phyloP scores from a whole-genome alignment of 2,888 invertebrate genomes.

The Clivina fossor region DNA sequence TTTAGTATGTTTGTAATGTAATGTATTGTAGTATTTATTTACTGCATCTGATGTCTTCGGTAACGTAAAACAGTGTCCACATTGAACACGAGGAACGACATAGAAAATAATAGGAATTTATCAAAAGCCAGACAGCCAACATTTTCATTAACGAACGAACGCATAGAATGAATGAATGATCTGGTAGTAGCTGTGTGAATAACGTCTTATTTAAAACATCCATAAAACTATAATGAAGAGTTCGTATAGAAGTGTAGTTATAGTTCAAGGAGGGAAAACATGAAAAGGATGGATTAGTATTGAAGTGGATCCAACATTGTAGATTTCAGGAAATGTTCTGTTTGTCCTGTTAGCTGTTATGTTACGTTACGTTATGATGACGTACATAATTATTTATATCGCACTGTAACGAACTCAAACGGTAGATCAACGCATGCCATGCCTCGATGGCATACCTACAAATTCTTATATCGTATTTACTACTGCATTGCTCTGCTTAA shows the following conservation, averaged over 20 bases:
- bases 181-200: constrained; percentile 4
- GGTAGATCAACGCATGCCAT: constrained; percentile 2
- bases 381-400: too few relatives aligned
- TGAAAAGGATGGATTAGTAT: constrained; percentile 14
- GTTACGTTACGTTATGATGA: constrained; percentile 4
- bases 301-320: too few relatives aligned
- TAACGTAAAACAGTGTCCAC: not conserved
- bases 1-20: constrained; percentile 3
- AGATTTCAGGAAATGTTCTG: not conserved
- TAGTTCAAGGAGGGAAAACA: constrained; percentile 19
- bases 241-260: constrained; percentile 8
- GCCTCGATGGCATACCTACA: too few relatives aligned
- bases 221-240: constrained; percentile 16
- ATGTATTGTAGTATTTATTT: too few relatives aligned
- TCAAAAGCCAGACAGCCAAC: constrained; percentile 11
- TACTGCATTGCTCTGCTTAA: not conserved
- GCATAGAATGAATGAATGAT: constrained; percentile 5
- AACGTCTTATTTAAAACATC: constrained; percentile 22
- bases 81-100: not conserved
- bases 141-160: constrained; percentile 13
- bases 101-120: constrained; percentile 6
- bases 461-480: too few relatives aligned
- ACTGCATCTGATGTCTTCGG: too few relatives aligned
- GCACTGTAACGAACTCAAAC: constrained; percentile 15
- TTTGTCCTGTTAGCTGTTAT: constrained; percentile 20